Base-by-base conservation (phyloP, 2,888 invertebrate genomes). In the Hydropsyche betteni region DNA sequence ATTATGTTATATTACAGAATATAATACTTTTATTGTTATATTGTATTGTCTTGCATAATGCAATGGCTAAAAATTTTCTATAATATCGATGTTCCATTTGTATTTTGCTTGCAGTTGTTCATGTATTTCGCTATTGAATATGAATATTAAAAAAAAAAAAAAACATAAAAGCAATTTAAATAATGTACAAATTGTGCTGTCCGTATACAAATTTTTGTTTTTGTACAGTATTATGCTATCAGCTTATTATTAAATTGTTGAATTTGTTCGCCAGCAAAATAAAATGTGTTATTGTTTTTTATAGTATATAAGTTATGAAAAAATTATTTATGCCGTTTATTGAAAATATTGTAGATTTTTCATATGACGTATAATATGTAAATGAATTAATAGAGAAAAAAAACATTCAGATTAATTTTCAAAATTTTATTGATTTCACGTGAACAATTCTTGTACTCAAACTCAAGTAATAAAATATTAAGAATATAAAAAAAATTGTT, bases 221-320 rank as follows among this genome's bases (percentile, higher is more conserved):
- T 73, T 78, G 75, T 75, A 70, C 68, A 73, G 69, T 73, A 72
- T 68, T 64, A 68, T 74, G 74, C 76, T 75, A 61, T 69, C 74
- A 75, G 75, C 75, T 77, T 77, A 75, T 72, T 72, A 75, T 74
- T 68, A 36, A 64, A 78, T 76, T 78, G 78, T 78, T 78, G 74
- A 75, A 76, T 78, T 75, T 75, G 70, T 75, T 78, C 73, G 76
- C 76, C 75, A 75, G 75, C 75, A 75, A 75, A 75, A 34, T 76
- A 74, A 76, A 76, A 74, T 78, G 75, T 78, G 78, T 78, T 78
- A 76, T 76, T 78, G 78, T 78, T 78, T 68, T 78, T 69, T 78
- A 78, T 76, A 76, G 76, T 78, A 78, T 78, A 78, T 78, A 52
- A 55, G 76, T 78, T 78, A 78, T 76, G 58, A 76, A 34, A 72